Conservation (phyloP, 2,797 vertebrate species). For the Anableps anableps region DNA sequence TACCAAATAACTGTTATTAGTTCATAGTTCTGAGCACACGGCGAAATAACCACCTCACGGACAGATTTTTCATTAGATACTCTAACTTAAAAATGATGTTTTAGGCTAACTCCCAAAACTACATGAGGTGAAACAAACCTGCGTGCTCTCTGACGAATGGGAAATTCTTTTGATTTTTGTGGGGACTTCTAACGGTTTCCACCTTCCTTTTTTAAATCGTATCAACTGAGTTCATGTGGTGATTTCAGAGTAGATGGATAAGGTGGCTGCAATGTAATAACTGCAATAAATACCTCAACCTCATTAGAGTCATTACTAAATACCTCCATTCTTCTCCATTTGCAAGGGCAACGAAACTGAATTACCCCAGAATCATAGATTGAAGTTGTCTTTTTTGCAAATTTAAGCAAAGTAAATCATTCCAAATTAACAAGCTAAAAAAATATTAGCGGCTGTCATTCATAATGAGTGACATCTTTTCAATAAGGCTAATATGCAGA, state of each 20-base stretch:
- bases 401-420: slow-evolving; percentile 45
- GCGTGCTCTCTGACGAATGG: slow-evolving; percentile 79
- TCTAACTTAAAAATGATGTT: slow-evolving; percentile 81
- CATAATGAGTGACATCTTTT: slow-evolving; percentile 70
- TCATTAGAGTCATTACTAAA: slow-evolving; percentile 55
- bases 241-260: slow-evolving; percentile 65
- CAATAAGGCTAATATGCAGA: slow-evolving; percentile 65
- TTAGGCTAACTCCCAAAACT: slow-evolving; percentile 86
- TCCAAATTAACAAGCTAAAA: slow-evolving; percentile 36
- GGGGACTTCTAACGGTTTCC: slow-evolving; percentile 83
- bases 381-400: slow-evolving; percentile 21
- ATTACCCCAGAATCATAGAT: slow-evolving; percentile 26
- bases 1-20: slow-evolving; percentile 77
- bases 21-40: slow-evolving; percentile 63
- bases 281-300: slow-evolving; percentile 65
- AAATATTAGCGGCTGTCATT: slow-evolving; percentile 57
- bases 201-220: slow-evolving; percentile 81
- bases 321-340: slow-evolving; percentile 42
- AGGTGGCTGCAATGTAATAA: slow-evolving; percentile 74
- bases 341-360: slow-evolving; percentile 41
- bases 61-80: slow-evolving; percentile 81
- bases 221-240: slow-evolving; percentile 77
- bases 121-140: slow-evolving; percentile 88
- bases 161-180: slow-evolving; percentile 87
- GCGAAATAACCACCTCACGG: slow-evolving; percentile 64